Percentiles rank a stretch among this genome's conserved stretches.
These are phyloP conservation scores for Collichthys lucidus DNA, from an alignment of 2,113 vertebrate species.

Conservation along the genomic window DNA sequence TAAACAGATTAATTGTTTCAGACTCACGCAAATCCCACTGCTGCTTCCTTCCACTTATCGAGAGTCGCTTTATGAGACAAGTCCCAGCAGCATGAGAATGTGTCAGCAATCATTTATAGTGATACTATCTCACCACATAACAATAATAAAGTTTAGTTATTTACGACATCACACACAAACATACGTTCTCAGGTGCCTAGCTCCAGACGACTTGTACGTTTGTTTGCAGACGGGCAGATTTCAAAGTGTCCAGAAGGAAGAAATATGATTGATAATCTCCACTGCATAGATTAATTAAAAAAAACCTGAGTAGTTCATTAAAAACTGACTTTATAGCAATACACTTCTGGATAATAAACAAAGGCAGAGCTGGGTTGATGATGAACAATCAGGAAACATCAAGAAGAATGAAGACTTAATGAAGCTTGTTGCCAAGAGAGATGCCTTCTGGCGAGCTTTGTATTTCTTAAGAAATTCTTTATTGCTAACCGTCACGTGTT, in stretches of 20 bases:
- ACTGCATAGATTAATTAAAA: neutral
- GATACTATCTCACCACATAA: neutral
- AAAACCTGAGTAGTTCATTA: no score
- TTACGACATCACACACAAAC: no score
- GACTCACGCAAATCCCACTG: neutral
- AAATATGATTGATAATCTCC: neutral
- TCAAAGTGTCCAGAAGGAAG: neutral
- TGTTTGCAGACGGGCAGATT: no score
- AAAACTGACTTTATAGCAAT: neutral
- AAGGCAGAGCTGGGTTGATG: neutral
- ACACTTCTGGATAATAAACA: neutral
- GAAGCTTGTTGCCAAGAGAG: neutral
- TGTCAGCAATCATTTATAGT: neutral
- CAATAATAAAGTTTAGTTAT: no score
- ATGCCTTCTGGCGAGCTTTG: neutral
- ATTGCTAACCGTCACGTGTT: neutral
- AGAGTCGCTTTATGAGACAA: conserved; percentile 4
- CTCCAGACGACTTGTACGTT: no score
- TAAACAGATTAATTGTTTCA: neutral
- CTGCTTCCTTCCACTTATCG: conserved; percentile 2
- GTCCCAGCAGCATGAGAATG: neutral
- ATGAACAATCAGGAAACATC: neutral
- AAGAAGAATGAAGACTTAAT: neutral
- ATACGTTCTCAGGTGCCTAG: no score
- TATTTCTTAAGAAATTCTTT: neutral